Conservation (phyloP, 1,140 invertebrate species). For the Trinorchestia longiramus region DNA sequence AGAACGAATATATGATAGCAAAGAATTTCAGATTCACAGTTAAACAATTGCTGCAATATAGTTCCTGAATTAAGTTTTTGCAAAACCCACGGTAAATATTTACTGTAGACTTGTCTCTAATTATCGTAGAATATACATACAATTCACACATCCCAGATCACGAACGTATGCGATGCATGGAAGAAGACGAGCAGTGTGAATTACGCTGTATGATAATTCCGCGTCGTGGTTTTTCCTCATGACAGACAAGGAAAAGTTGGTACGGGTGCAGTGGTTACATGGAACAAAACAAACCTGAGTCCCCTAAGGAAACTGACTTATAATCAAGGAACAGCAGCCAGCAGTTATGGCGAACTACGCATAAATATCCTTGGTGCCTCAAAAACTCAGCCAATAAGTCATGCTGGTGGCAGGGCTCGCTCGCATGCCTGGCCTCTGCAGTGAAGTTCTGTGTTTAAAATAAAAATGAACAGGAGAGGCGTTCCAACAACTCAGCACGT, state of each 20-base stretch:
- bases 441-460: background rate
- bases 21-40: background rate
- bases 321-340: background rate
- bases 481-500: background rate
- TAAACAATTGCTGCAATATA: background rate
- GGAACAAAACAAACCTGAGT: background rate
- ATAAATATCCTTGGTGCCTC: constrained; percentile 18
- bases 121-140: background rate
- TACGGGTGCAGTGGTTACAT: background rate
- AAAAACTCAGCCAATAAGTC: constrained; percentile 42
- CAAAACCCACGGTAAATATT: background rate
- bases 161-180: background rate
- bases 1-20: background rate
- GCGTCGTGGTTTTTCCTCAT: background rate
- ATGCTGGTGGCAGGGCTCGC: background rate
- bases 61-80: background rate
- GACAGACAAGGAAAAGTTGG: background rate
- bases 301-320: background rate
- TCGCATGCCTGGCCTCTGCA: background rate
- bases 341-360: background rate
- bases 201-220: background rate
- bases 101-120: background rate
- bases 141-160: background rate
- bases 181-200: background rate
- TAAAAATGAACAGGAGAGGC: background rate